These are phyloP conservation scores for Cecidostiba fungosa DNA, from an alignment of 2,888 invertebrate genomes.

Conservation along the genomic window DNA sequence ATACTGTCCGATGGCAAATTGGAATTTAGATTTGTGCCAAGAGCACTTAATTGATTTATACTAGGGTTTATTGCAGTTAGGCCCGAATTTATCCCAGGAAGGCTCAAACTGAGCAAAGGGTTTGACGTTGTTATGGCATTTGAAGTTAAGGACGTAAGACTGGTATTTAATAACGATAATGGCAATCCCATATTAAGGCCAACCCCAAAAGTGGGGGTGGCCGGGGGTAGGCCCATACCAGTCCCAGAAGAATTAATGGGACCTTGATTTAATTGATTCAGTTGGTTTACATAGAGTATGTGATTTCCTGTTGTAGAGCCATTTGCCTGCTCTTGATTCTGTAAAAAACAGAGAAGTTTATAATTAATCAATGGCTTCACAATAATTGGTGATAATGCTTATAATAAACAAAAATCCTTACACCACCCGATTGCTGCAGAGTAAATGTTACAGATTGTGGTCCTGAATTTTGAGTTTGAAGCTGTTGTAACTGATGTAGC, in stretches of 20 bases:
- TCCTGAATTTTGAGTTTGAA: constrained; percentile 77
- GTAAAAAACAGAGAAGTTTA: constrained; percentile 57
- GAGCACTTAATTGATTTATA: constrained; percentile 76
- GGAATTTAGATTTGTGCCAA: constrained; percentile 76
- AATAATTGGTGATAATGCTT: neutral
- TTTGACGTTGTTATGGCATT: constrained; percentile 79
- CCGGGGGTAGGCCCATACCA: constrained; percentile 80
- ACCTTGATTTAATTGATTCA: constrained; percentile 79
- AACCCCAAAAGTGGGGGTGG: constrained; percentile 80
- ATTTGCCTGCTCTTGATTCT: constrained; percentile 78
- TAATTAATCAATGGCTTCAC: constrained; percentile 21
- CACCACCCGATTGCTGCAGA: constrained; percentile 77
- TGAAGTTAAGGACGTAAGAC: constrained; percentile 78
- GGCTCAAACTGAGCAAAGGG: constrained; percentile 78
- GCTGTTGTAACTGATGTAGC: constrained; percentile 78
- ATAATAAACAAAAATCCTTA: constrained; percentile 67
- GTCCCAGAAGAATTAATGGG: constrained; percentile 79
- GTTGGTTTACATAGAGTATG: constrained; percentile 79
- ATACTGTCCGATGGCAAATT: constrained; percentile 77
- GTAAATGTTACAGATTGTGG: constrained; percentile 78
- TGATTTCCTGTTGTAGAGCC: constrained; percentile 78
- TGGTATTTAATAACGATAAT: constrained; percentile 78
- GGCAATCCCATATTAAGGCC: constrained; percentile 80
- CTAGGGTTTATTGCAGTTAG: constrained; percentile 78
- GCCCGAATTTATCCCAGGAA: constrained; percentile 77